phyloP scores from a whole-genome alignment of 2,113 vertebrate species.

The Gopherus flavomarginatus region DNA sequence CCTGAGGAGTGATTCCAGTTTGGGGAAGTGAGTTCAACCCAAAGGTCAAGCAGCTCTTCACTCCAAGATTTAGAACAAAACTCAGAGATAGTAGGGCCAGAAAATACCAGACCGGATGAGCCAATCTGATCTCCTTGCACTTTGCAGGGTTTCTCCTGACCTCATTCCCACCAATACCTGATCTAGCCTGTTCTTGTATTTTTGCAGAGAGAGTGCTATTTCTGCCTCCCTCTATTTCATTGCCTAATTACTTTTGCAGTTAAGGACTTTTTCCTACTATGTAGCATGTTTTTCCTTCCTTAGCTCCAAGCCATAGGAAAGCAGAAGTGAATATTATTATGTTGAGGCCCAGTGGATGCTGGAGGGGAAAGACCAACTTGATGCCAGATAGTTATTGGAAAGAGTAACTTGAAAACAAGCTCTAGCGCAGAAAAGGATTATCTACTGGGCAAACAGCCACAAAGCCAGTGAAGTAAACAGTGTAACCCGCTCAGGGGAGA shows the following conservation, averaged over 20 bases:
- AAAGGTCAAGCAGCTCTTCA: neutral
- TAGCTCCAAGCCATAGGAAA: neutral
- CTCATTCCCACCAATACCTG: neutral
- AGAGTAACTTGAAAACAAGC: neutral
- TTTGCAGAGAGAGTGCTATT: neutral
- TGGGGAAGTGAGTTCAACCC: neutral
- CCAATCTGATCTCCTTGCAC: neutral
- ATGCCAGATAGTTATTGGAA: neutral
- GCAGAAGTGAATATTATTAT: neutral
- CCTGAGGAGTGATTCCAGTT: neutral
- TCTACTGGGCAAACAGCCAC: conserved; percentile 24
- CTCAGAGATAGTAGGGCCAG: neutral
- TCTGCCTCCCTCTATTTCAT: neutral
- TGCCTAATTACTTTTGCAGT: rapidly evolving
- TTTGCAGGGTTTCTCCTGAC: neutral
- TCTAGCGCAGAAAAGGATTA: neutral
- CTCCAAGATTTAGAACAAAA: neutral
- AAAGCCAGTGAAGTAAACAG: neutral
- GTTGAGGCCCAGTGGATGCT: neutral
- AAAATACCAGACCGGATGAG: neutral
- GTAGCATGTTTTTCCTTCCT: neutral
- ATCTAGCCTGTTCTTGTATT: neutral
- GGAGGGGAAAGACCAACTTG: rapidly evolving
- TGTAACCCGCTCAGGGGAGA: neutral
- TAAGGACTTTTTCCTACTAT: neutral